These are phyloP conservation scores for Stichodactyla helianthus DNA, from an alignment of 64 coral and sea anemone species.

Conservation along the genomic window DNA sequence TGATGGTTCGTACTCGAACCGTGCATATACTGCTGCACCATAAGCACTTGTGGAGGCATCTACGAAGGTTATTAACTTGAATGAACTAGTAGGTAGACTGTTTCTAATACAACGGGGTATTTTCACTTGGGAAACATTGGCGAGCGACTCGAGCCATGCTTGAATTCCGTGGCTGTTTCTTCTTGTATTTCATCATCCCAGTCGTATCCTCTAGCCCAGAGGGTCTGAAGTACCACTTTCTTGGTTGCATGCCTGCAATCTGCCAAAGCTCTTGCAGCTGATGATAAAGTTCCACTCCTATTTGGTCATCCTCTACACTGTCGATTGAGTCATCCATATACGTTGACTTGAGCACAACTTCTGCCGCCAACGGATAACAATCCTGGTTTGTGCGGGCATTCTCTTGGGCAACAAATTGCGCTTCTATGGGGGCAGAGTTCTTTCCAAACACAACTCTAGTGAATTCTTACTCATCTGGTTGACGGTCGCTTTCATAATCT, in stretches of 20 bases:
- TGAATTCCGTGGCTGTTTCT: slow-evolving; percentile 34
- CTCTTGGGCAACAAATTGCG: too few species aligned
- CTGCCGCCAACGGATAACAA: slow-evolving; percentile 40
- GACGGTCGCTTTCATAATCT: slow-evolving; percentile 22
- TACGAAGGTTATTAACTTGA: slow-evolving; percentile 39
- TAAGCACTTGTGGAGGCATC: slow-evolving; percentile 21
- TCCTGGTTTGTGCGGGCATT: slow-evolving; percentile 46
- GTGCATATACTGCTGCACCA: not conserved
- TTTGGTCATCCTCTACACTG: slow-evolving; percentile 36
- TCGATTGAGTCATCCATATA: slow-evolving; percentile 65
- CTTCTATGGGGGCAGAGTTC: slow-evolving; percentile 55
- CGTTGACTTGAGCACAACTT: slow-evolving; percentile 38
- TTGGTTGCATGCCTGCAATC: slow-evolving; percentile 37
- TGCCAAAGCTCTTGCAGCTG: slow-evolving; percentile 32
- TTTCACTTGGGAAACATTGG: slow-evolving; percentile 15
- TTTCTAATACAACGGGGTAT: not conserved
- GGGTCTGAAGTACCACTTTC: slow-evolving; percentile 64
- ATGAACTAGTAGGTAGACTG: not conserved
- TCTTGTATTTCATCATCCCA: slow-evolving; percentile 41
- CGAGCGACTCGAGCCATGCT: slow-evolving; percentile 46
- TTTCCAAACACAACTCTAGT: slow-evolving; percentile 57
- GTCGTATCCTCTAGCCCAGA: slow-evolving; percentile 15
- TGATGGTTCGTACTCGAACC: not conserved
- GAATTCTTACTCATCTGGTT: slow-evolving; percentile 55
- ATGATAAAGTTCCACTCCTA: slow-evolving; percentile 30